Base-by-base conservation (phyloP, 2,113 vertebrate genomes). In the Mesoclemmys tuberculata region DNA sequence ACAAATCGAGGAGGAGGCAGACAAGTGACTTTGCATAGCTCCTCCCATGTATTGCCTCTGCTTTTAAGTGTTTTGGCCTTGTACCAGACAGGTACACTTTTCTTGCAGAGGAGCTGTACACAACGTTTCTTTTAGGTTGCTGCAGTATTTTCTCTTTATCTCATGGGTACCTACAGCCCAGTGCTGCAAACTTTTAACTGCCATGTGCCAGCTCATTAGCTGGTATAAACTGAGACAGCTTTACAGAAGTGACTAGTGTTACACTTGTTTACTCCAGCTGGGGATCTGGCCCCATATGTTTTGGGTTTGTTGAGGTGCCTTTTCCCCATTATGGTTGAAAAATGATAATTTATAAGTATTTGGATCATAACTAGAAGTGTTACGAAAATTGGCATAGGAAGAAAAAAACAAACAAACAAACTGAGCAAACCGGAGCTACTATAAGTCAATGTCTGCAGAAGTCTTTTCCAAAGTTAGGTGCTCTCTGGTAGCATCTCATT, bases 81-180 rank as follows among this genome's bases (percentile, higher is more conserved):
- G 8, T 26, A 35, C 27, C 68, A 82, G 14, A 31, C 1, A 56
- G 75, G 38, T 24, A 90, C 19, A 24, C 1, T 35, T 68, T 48
- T 44, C 77, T 56, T 90, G 19, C 22, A 56, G 5, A 31, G 5
- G 56, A 24, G 10, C 14, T 82, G 26, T 56, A 58, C 2, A 1
- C 61, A 10, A 51, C 80, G 3, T 84, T 93, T 80, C 8, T 18
- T 89, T 79, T 90, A 46, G n/a, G 7, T 74, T 91, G 46, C 35
- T 87, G 7, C 1, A 13, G 55, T 81, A 22, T 90, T 81, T 49
- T 29, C 55, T 86, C 18, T 81, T 35, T 35, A n/a, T 80, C 58
- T 74, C 27, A 7, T 29, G 83, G 77, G 83, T 85, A 24, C 52
- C 41, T 77, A 41, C 38, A 46, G 85, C 46, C 2, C 1, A 38